Percentiles rank a stretch among this genome's conserved stretches.
Evolutionary conservation across 2,113 vertebrate genomes (phyloP).

Genomic region (Scytalopus superciliaris): DNA sequence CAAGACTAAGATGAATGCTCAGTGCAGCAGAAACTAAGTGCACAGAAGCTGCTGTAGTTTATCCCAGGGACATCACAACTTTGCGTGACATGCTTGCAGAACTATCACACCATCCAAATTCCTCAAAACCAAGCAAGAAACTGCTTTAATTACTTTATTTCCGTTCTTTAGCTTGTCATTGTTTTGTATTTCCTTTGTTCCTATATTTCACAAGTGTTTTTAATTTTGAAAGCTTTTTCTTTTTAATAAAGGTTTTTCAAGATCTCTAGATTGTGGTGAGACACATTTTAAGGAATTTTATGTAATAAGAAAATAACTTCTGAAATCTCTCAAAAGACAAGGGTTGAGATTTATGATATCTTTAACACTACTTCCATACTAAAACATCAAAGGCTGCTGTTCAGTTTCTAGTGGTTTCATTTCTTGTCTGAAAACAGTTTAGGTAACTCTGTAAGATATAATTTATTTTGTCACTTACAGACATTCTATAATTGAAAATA

Average conservation of each 20-base stretch:
- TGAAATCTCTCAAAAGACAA: neutral
- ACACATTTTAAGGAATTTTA: neutral
- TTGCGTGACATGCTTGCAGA: neutral
- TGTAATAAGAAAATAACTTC: slow-evolving; percentile 3
- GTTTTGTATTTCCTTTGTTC: slow-evolving; percentile 28
- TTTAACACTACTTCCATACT: neutral
- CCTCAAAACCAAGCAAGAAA: neutral
- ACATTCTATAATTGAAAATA: neutral
- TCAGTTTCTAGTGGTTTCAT: neutral
- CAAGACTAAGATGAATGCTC: neutral
- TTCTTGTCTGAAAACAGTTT: neutral
- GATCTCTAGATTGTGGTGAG: neutral
- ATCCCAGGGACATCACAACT: neutral
- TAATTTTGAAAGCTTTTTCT: neutral
- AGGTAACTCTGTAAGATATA: neutral
- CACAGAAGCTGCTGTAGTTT: neutral
- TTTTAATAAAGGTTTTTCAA: neutral
- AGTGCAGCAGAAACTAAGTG: neutral
- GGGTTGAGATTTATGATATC: neutral
- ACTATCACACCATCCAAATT: neutral
- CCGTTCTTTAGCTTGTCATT: neutral
- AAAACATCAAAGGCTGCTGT: slow-evolving; percentile 19
- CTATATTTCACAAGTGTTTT: neutral
- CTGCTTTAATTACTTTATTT: slow-evolving; percentile 8
- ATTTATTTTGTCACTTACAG: neutral